A percentile compares a stretch with the other conserved stretches of the same genome.
These are phyloP conservation scores for Epinotia bilunana DNA, from an alignment of 2,888 invertebrate genomes.

Conservation along the genomic window DNA sequence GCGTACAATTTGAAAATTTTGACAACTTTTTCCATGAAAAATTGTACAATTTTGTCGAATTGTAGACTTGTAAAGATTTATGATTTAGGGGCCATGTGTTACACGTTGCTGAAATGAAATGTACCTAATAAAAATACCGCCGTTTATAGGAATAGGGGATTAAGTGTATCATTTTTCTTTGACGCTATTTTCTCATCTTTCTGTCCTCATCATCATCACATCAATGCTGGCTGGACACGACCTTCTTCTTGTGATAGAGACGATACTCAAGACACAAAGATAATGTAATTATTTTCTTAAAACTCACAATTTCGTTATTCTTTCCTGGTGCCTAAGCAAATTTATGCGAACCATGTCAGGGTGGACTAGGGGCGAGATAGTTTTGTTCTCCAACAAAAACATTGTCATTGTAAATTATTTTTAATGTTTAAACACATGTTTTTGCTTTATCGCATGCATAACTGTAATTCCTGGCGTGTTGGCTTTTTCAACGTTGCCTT, in stretches of 20 bases:
- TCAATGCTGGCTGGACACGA: background rate
- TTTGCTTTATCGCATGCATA: constrained; percentile 39
- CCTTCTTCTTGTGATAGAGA: background rate
- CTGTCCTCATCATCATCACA: background rate
- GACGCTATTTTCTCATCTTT: too few relatives aligned
- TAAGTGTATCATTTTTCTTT: too few relatives aligned
- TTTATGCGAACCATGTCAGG: background rate
- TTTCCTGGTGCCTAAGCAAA: background rate
- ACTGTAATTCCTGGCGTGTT: constrained; percentile 34
- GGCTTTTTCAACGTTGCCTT: constrained; percentile 38
- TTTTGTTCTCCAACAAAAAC: constrained; percentile 11
- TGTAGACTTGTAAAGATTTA: too few relatives aligned
- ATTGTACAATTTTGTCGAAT: too few relatives aligned
- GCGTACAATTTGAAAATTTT: too few relatives aligned
- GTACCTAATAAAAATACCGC: background rate
- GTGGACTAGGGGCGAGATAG: background rate
- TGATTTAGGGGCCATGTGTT: too few relatives aligned
- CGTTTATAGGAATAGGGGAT: too few relatives aligned
- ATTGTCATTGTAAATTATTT: constrained; percentile 24
- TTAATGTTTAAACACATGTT: constrained; percentile 36
- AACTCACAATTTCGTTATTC: background rate
- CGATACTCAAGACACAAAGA: background rate
- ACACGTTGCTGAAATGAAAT: too few relatives aligned
- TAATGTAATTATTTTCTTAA: background rate
- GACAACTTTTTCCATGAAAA: too few relatives aligned